Base-by-base conservation (phyloP, 2,113 vertebrate genomes). In the Rhea pennata region DNA sequence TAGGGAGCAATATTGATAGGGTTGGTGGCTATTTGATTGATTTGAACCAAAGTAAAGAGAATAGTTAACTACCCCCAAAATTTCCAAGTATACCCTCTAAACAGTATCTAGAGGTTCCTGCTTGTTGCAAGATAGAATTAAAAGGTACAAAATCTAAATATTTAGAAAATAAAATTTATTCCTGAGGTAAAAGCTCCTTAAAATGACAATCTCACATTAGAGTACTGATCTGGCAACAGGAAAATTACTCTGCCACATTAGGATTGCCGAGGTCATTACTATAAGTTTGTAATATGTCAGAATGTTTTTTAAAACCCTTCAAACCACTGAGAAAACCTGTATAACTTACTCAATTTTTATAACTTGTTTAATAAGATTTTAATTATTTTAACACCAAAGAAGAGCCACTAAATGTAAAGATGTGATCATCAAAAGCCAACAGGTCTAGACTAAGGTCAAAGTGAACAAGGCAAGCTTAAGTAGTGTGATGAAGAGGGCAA, bases 21-120 rank as follows among this genome's bases (percentile, higher is more conserved):
- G 74, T 53, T 66, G 79, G 51, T 64, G 44, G 53, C 73, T 65
- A 51, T 4, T 89, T 94, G 93, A 96, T 59, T 92, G 90, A 97
- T 94, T 92, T 87, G 88, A 51, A 66, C 66, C 27, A 89, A 86
- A 96, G 36, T 23, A 77, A 59, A 66, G 5, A 23, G 53, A 87
- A 86, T 83, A 84, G 16, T n/a, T 73, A 91, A 75, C 36, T 29
- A 48, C 40, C 22, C 17, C 17, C 54, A 17, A 81, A 93, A 91
- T 74, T 44, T 40, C 44, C 40, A 71, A 69, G 46, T 65, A 79
- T 33, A 54, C 15, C 22, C 46, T 73, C 61, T 19, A 79, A 69
- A 36, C 48, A 29, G 33, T 44, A 72, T 74, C 84, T 78, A 88
- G 33, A 92, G 91, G 27, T 7, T 74, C 20, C 26, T 42, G 20